These are phyloP conservation scores for Varanus salvator DNA, from an alignment of 2,113 vertebrate genomes.

Conservation along the genomic window DNA sequence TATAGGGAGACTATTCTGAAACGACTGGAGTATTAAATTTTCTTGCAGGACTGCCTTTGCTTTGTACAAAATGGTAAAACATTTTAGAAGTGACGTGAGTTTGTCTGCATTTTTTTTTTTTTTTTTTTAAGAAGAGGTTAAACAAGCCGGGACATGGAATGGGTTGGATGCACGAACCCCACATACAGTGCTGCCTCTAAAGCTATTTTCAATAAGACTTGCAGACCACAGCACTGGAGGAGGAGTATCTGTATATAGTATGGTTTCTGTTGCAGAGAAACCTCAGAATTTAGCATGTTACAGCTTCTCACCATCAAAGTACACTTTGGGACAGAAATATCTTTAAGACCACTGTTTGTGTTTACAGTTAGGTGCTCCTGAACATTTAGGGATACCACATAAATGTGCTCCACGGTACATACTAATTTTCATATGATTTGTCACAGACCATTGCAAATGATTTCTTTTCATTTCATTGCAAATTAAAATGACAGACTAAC, in stretches of 20 bases:
- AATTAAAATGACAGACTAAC: constrained; percentile 55
- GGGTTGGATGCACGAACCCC: constrained; percentile 51
- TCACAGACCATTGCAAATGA: constrained; percentile 48
- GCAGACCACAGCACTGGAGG: constrained; percentile 68
- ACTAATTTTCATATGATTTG: constrained; percentile 60
- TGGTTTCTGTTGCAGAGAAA: constrained; percentile 73
- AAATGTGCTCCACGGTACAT: constrained; percentile 58
- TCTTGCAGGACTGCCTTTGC: neutral
- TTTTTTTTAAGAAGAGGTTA: constrained; percentile 36
- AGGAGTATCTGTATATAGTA: constrained; percentile 68
- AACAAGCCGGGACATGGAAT: constrained; percentile 45
- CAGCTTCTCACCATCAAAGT: constrained; percentile 72
- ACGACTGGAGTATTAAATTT: neutral
- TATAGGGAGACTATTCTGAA: neutral
- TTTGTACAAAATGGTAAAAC: constrained; percentile 35
- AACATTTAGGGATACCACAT: constrained; percentile 63
- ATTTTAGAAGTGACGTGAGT: constrained; percentile 29
- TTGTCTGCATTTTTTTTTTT: neutral
- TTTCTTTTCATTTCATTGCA: constrained; percentile 61
- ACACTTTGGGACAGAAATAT: constrained; percentile 66
- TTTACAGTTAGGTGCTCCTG: constrained; percentile 67
- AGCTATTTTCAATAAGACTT: constrained; percentile 70
- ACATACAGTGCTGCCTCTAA: constrained; percentile 65
- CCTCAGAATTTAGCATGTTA: constrained; percentile 73
- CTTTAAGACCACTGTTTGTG: constrained; percentile 66